Percentiles rank a stretch among this genome's conserved stretches.
Evolutionary conservation across 2,797 vertebrate genomes (phyloP).

Genomic region (Trichosurus vulpecula): DNA sequence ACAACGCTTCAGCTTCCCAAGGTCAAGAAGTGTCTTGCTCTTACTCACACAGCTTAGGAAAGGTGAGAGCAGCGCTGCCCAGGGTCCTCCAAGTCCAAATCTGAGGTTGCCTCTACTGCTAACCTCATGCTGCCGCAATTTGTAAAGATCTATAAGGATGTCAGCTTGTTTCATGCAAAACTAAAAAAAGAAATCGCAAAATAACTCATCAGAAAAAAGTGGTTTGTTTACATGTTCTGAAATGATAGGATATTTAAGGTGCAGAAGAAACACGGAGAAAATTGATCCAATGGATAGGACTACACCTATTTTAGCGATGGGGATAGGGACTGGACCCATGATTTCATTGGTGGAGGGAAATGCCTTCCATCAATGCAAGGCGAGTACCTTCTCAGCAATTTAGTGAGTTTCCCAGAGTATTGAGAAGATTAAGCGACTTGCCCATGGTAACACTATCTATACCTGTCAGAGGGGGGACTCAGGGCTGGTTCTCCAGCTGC

Average conservation of each 20-base stretch:
- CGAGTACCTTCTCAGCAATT: not conserved
- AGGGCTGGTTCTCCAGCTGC: not conserved
- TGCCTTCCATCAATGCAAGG: not conserved
- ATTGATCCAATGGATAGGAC: not conserved
- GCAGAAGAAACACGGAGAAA: not conserved
- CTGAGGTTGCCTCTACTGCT: not conserved
- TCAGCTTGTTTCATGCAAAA: not conserved
- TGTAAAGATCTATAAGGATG: not conserved
- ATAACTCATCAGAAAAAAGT: constrained; percentile 34
- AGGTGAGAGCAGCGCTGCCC: not conserved
- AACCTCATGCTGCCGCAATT: not conserved
- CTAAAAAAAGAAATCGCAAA: not conserved
- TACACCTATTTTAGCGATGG: not conserved
- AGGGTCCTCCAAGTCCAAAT: not conserved
- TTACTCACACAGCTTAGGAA: not conserved
- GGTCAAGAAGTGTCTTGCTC: not conserved
- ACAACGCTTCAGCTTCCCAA: not conserved
- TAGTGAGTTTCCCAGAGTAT: not conserved
- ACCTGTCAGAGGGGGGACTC: not conserved
- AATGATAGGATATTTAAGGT: not conserved
- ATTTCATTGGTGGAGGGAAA: not conserved
- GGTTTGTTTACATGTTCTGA: constrained; percentile 10
- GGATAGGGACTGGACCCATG: not conserved
- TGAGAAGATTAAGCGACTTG: not conserved
- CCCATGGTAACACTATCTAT: not conserved